phyloP scores from a whole-genome alignment of 2,888 invertebrate genomes.

The Andrena minutula region DNA sequence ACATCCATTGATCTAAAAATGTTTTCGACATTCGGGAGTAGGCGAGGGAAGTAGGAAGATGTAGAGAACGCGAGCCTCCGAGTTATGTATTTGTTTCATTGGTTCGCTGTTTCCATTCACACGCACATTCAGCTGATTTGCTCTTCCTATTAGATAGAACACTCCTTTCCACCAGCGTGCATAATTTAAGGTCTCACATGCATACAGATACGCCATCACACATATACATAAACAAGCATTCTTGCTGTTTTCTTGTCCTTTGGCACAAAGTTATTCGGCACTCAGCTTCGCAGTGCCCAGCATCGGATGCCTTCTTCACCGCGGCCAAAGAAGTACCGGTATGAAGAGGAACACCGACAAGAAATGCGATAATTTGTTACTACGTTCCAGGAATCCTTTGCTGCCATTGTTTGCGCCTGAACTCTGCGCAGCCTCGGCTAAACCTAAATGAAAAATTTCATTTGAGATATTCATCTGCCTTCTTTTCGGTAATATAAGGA shows the following conservation, averaged over 20 bases:
- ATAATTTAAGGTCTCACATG: slow-evolving; percentile 2
- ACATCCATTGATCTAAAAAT: slow-evolving; percentile 74
- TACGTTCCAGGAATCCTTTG: slow-evolving; percentile 48
- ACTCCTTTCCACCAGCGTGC: slow-evolving; percentile 1
- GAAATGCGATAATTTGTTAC: slow-evolving; percentile 70
- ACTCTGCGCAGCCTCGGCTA: slow-evolving; percentile 82
- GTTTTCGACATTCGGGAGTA: slow-evolving; percentile 62
- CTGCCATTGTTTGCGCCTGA: slow-evolving; percentile 73
- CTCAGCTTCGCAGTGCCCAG: slow-evolving; percentile 72
- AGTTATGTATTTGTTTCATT: slow-evolving; percentile 28
- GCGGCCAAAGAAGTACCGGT: slow-evolving; percentile 69
- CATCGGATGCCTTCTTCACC: slow-evolving; percentile 77
- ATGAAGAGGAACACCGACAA: slow-evolving; percentile 68
- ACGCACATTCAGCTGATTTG: slow-evolving; percentile 17
- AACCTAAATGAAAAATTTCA: slow-evolving; percentile 69
- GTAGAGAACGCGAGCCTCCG: slow-evolving; percentile 49
- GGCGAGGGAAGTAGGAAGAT: slow-evolving; percentile 68
- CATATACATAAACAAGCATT: slow-evolving; percentile 37
- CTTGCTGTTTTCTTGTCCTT: slow-evolving; percentile 67
- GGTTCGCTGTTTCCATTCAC: slow-evolving; percentile 41
- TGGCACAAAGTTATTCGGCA: slow-evolving; percentile 79
- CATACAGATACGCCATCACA: slow-evolving; percentile 2
- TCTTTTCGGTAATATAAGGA: not conserved
- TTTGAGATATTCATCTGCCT: not conserved
- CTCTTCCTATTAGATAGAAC: slow-evolving; percentile 14